Evolutionary conservation across 2,888 invertebrate genomes (phyloP), one percentile per base, ranked within the genome.

Genomic region (Lycocerus yunnanus): DNA sequence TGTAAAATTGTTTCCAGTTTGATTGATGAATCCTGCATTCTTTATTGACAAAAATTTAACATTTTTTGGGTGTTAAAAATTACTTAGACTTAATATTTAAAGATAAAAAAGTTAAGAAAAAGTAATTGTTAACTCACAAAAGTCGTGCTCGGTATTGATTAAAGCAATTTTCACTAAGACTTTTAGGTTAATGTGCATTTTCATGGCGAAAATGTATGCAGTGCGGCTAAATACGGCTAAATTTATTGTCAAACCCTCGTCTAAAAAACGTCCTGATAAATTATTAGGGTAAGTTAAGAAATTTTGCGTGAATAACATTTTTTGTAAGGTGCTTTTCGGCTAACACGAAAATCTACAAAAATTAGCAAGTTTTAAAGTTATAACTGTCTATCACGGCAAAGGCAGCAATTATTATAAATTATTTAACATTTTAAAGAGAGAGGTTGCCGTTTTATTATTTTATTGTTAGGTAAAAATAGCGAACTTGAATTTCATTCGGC

Each of bases 21-120:
- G 68, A 68, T 68, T 68, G 68, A 68, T 68, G 68, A 59, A 59
- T 68, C 20, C 59, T 58, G 59, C 20, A 59, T 68, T 43, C 18
- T 59, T 15, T 59, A 68, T 59, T 60, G 58, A 58, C 68, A 68
- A 60, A n/a, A 68, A 60, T 21, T 68, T 58, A 59, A 58, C 58
- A 24, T 18, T 58, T 68, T 66, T 43, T 43, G 43, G 43, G 43
- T 43, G 43, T 43, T 43, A 43, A 43, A 43, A 43, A 43, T 43
- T 43, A 43, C 43, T 43, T 43, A 43, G 43, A 43, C 43, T 43
- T 43, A 43, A 43, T 43, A 43, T 43, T 43, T 43, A 43, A 43
- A 43, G 43, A 43, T 43, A 43, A 43, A 43, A 43, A 43, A 43
- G 43, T 43, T 43, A 1, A 43, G 43, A 43, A 43, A 43, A 43